Evolutionary conservation across 2,797 vertebrate species (phyloP).

Genomic region (Darevskia mixta): DNA sequence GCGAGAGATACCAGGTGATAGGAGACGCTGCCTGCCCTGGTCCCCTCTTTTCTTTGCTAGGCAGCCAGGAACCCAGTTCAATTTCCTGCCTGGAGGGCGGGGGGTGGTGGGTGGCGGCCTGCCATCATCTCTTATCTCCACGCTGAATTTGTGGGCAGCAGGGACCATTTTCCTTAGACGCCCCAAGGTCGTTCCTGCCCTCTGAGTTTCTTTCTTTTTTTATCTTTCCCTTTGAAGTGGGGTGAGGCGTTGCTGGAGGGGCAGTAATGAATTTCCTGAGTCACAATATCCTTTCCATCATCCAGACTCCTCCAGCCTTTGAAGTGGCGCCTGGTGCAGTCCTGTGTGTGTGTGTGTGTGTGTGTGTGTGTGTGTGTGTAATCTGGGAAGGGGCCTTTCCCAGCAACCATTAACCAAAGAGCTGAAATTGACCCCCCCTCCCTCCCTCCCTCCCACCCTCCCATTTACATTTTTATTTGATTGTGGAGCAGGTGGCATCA

Average conservation of each 20-base stretch:
- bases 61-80: not conserved
- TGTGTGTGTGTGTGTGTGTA: not conserved
- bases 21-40: not conserved
- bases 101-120: not conserved
- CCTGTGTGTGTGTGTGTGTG: no score
- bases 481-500: conserved; percentile 32
- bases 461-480: conserved; percentile 30
- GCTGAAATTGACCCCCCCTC: not conserved
- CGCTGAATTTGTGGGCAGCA: conserved; percentile 12
- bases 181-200: conserved; percentile 26
- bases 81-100: conserved; percentile 36
- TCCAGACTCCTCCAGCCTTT: not conserved
- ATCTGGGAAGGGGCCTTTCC: conserved; percentile 12
- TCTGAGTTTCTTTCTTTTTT: conserved; percentile 8
- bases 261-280: conserved; percentile 23
- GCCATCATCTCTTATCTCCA: conserved; percentile 36
- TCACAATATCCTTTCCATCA: conserved; percentile 19
- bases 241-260: not conserved
- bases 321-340: not conserved
- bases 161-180: not conserved
- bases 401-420: conserved; percentile 32
- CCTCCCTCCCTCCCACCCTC: not conserved
- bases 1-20: not conserved
- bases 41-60: not conserved
- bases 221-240: conserved; percentile 46